These are phyloP conservation scores for Coleophora deauratella DNA, from an alignment of 2,888 invertebrate species.

Conservation along the genomic window DNA sequence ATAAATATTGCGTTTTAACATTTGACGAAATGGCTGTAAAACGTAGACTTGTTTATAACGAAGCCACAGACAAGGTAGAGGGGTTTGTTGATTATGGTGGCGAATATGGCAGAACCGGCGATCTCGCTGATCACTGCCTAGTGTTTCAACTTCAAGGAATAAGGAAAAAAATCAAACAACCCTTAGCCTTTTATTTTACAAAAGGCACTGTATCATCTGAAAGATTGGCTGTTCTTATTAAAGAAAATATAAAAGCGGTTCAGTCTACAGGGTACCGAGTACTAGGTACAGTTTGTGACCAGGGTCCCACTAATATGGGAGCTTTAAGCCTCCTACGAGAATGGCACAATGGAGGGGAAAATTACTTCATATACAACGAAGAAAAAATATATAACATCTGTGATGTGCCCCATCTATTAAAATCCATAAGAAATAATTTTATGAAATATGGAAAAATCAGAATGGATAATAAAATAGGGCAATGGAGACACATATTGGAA, in stretches of 20 bases:
- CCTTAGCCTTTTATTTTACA: constrained; percentile 5
- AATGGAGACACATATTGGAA: constrained; percentile 14
- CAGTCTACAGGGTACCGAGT: too few species aligned
- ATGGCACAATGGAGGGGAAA: too few species aligned
- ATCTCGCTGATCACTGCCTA: constrained; percentile 4
- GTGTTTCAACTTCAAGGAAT: constrained; percentile 9
- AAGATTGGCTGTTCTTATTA: too few species aligned
- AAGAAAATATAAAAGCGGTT: too few species aligned
- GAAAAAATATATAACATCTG: background rate
- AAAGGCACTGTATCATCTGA: too few species aligned
- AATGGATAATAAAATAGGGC: constrained; percentile 7
- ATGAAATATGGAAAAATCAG: background rate
- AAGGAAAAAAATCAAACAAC: constrained; percentile 6
- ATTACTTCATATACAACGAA: too few species aligned
- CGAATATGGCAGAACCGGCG: background rate
- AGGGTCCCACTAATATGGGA: too few species aligned
- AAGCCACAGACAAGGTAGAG: constrained; percentile 5
- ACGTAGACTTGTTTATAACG: constrained; percentile 7
- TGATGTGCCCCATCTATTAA: constrained; percentile 7
- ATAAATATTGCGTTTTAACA: constrained; percentile 1
- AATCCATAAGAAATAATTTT: constrained; percentile 4
- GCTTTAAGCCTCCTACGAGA: too few species aligned
- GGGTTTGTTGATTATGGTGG: constrained; percentile 7
- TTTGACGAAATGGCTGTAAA: constrained; percentile 14
- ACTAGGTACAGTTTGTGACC: too few species aligned